phyloP scores from a whole-genome alignment of 1,140 invertebrate genomes.

The Drosophila novamexicana region DNA sequence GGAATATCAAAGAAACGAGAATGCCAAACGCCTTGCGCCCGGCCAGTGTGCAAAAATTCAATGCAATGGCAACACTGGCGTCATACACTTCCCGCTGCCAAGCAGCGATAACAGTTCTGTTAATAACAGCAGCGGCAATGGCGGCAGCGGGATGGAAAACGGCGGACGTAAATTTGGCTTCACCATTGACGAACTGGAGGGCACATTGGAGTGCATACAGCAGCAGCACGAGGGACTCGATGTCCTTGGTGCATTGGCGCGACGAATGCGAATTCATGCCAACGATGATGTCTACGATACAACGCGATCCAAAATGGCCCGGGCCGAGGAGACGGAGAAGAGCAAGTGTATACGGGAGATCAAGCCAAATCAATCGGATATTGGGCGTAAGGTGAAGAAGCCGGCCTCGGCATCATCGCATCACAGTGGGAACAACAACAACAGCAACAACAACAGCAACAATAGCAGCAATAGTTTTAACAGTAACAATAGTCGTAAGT shows the following conservation, averaged over 20 bases:
- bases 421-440: conserved; percentile 68
- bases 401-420: conserved; percentile 51
- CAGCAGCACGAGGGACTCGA: conserved; percentile 89
- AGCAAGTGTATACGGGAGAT: conserved; percentile 97
- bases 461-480: conserved; percentile 77
- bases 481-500: conserved; percentile 83
- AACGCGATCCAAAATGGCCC: conserved; percentile 94
- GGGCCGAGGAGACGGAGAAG: conserved; percentile 94
- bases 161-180: conserved; percentile 81
- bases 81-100: conserved; percentile 82
- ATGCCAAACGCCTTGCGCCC: conserved; percentile 87
- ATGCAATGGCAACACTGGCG: conserved; percentile 71
- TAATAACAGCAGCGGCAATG: conserved; percentile 29
- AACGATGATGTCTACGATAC: conserved; percentile 97
- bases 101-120: conserved; percentile 44
- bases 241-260: conserved; percentile 91
- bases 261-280: conserved; percentile 95
- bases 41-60: conserved; percentile 76
- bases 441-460: conserved; percentile 49
- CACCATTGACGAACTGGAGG: conserved; percentile 79
- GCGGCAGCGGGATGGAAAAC: conserved; percentile 29
- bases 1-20: conserved; percentile 92
- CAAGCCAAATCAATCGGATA: conserved; percentile 94
- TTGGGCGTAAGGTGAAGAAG: conserved; percentile 91
- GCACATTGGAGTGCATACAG: conserved; percentile 95